Conservation (phyloP, 2,797 vertebrate genomes). For the Rhadinocentrus ornatus region DNA sequence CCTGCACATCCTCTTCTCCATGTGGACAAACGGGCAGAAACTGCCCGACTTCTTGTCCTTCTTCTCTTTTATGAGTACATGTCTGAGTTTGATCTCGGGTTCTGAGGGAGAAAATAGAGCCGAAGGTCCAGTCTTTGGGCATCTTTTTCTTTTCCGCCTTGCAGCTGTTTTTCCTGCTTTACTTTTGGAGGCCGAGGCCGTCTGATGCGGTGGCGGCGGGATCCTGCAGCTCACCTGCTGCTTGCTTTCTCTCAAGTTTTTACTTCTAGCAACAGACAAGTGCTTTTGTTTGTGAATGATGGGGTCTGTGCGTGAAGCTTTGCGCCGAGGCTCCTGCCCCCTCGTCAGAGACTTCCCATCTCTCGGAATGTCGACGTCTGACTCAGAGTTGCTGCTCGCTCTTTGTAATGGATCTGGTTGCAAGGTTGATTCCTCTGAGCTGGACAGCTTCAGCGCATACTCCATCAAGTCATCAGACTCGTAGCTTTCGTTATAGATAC, state of each 20-base stretch:
- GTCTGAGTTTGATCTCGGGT: conserved; percentile 79
- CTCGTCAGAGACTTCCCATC: conserved; percentile 23
- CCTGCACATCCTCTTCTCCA: conserved; percentile 64
- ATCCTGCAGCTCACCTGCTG: background rate
- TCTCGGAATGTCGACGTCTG: background rate
- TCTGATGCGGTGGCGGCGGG: background rate
- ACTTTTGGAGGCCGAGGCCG: conserved; percentile 5
- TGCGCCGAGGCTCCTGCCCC: background rate
- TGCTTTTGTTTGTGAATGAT: background rate
- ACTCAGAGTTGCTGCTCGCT: conserved; percentile 35
- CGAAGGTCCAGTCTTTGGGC: conserved; percentile 8
- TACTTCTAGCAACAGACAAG: background rate
- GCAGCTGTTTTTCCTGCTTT: background rate
- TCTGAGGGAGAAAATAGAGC: conserved; percentile 68
- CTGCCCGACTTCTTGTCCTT: conserved; percentile 38
- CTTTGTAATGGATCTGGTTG: background rate
- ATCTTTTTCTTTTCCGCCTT: conserved; percentile 50
- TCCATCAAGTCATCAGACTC: conserved; percentile 67
- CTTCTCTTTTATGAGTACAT: conserved; percentile 59
- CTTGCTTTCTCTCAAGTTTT: conserved; percentile 27
- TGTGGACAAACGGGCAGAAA: conserved; percentile 79
- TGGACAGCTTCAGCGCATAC: conserved; percentile 43
- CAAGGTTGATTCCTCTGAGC: conserved; percentile 33
- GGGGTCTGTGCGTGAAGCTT: background rate
- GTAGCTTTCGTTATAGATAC: conserved; percentile 67